Evolutionary conservation across 92 coral and sea anemone species (phyloP).

Genomic region (Actinostola sp.): DNA sequence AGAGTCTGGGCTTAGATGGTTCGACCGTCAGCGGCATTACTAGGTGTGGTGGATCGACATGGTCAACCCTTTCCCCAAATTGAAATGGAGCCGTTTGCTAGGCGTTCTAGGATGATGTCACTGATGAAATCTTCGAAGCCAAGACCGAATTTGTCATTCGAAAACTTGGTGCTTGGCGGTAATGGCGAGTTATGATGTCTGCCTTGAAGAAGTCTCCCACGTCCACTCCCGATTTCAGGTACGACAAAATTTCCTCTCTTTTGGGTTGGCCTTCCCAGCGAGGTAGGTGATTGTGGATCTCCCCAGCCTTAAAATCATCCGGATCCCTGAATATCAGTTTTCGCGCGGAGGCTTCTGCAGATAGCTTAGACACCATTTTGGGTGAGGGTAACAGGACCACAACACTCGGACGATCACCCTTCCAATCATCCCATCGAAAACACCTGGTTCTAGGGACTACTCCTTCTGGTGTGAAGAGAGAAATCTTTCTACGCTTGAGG

Average conservation of each 20-base stretch:
- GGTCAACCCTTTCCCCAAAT: conserved; percentile 47
- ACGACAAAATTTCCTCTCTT: conserved; percentile 47
- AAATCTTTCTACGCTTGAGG: background rate
- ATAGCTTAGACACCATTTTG: conserved; percentile 5
- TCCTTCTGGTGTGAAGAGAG: background rate
- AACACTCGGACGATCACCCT: background rate
- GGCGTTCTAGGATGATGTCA: conserved; percentile 32
- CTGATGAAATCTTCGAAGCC: conserved; percentile 48
- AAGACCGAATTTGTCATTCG: conserved; percentile 30
- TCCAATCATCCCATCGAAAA: conserved; percentile 6
- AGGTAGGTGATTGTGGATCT: conserved; percentile 15
- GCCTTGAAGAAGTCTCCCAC: conserved; percentile 35
- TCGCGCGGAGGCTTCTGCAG: conserved; percentile 11
- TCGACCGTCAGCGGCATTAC: conserved; percentile 27
- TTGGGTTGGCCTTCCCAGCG: conserved; percentile 28
- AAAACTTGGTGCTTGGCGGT: conserved; percentile 31
- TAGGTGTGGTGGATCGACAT: conserved; percentile 37
- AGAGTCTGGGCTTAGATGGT: conserved; percentile 36
- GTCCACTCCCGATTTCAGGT: conserved; percentile 29
- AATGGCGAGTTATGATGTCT: conserved; percentile 1
- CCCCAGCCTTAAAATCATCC: conserved; percentile 29
- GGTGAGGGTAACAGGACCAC: conserved; percentile 4
- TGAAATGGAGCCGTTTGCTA: conserved; percentile 41
- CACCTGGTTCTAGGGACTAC: conserved; percentile 1
- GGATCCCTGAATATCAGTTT: conserved; percentile 21